Percentiles rank a stretch among this genome's conserved stretches.
Evolutionary conservation across 2,113 vertebrate genomes (phyloP).

Genomic region (Eurystomus gularis): DNA sequence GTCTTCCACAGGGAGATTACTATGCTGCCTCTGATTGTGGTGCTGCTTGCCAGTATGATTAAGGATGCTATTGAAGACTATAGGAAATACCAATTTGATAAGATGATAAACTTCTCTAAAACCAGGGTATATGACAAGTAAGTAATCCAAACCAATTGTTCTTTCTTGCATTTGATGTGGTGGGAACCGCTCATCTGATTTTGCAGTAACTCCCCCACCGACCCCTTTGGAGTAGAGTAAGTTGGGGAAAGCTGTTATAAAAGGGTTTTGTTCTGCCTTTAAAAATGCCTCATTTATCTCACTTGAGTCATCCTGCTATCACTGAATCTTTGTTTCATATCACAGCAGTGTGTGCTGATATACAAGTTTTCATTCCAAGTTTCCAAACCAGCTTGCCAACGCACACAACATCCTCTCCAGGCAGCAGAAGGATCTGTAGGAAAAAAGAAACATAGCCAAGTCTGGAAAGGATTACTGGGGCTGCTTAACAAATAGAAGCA

Average conservation of each 20-base stretch:
- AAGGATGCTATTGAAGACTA: slow-evolving; percentile 78
- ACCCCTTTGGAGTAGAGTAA: not conserved
- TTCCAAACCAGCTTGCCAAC: not conserved
- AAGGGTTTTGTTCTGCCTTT: not conserved
- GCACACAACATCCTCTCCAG: not conserved
- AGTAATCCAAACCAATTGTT: not conserved
- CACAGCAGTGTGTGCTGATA: not conserved
- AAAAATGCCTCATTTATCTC: not conserved
- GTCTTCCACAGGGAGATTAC: slow-evolving; percentile 77
- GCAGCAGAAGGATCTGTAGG: not conserved
- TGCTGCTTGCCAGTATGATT: slow-evolving; percentile 70
- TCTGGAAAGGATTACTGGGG: not conserved
- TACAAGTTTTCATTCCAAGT: not conserved
- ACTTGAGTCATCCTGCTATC: not conserved
- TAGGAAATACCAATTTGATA: slow-evolving; percentile 71
- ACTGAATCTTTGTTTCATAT: not conserved
- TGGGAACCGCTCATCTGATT: not conserved
- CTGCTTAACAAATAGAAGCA: not conserved
- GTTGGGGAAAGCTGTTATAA: not conserved
- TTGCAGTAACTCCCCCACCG: not conserved
- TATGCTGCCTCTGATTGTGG: slow-evolving; percentile 69
- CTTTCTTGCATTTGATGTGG: not conserved
- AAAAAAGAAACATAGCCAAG: not conserved
- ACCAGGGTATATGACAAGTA: slow-evolving; percentile 73
- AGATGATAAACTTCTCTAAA: slow-evolving; percentile 65